These are phyloP conservation scores for Dasyprocta punctata DNA, from an alignment of 2,113 vertebrate genomes.

Conservation along the genomic window DNA sequence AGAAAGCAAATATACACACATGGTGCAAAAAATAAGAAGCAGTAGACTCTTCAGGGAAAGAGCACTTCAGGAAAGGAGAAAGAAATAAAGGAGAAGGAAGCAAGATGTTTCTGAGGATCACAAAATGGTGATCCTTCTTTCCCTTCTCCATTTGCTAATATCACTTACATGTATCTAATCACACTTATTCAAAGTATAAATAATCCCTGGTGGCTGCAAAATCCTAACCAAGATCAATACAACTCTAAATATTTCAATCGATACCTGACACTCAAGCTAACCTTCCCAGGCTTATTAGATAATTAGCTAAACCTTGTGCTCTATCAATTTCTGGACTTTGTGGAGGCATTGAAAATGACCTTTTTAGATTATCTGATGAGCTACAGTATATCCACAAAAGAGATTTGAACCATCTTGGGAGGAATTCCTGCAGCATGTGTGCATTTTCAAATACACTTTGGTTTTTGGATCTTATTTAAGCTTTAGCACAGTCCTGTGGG, in stretches of 20 bases:
- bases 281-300: not conserved
- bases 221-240: not conserved
- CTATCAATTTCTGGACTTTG: not conserved
- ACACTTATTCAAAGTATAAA: not conserved
- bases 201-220: not conserved
- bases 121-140: not conserved
- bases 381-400: not conserved
- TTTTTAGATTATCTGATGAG: not conserved
- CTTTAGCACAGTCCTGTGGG: not conserved
- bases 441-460: not conserved
- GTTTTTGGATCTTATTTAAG: not conserved
- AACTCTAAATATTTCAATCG: conserved; percentile 28
- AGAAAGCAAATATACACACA: not conserved
- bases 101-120: not conserved
- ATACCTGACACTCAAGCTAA: not conserved
- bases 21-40: not conserved
- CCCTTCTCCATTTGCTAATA: not conserved
- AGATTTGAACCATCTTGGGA: not conserved
- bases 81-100: not conserved
- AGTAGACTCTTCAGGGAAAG: not conserved
- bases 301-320: not conserved
- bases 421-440: not conserved
- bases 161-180: not conserved
- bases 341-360: not conserved
- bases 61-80: not conserved